phyloP scores from a whole-genome alignment of 2,888 invertebrate species.

The Drosophila niveifrons region DNA sequence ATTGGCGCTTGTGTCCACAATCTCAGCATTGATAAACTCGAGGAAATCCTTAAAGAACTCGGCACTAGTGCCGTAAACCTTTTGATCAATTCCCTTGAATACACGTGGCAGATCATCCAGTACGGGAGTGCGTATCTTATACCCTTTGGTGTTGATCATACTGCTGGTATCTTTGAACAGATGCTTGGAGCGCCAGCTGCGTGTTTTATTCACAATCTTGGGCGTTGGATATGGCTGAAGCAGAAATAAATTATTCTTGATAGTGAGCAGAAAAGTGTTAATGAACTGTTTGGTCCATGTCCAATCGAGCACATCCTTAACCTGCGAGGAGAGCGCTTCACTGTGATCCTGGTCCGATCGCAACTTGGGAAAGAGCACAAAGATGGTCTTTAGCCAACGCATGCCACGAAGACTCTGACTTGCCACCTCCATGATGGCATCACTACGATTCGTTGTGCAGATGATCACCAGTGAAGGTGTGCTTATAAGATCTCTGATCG shows the following conservation, averaged over 20 bases:
- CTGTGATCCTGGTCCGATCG: slow-evolving; percentile 25
- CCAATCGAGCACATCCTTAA: slow-evolving; percentile 62
- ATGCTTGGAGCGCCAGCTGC: slow-evolving; percentile 56
- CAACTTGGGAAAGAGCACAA: slow-evolving; percentile 66
- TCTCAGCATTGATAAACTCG: slow-evolving; percentile 70
- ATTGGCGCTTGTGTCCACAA: slow-evolving; percentile 55
- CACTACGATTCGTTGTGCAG: slow-evolving; percentile 66
- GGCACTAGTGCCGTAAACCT: slow-evolving; percentile 69
- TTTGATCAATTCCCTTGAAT: slow-evolving; percentile 58
- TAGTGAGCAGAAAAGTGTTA: slow-evolving; percentile 68
- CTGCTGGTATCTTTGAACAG: slow-evolving; percentile 48
- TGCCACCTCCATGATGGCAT: slow-evolving; percentile 78
- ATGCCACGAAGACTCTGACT: slow-evolving; percentile 56
- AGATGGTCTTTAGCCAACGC: slow-evolving; percentile 74
- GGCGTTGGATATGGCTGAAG: slow-evolving; percentile 70
- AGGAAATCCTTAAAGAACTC: slow-evolving; percentile 72
- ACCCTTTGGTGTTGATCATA: slow-evolving; percentile 67
- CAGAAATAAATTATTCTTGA: slow-evolving; percentile 62
- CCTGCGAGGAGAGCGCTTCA: slow-evolving; percentile 24
- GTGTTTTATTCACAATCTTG: slow-evolving; percentile 65
- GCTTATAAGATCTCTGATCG: slow-evolving; percentile 66
- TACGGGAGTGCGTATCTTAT: slow-evolving; percentile 66
- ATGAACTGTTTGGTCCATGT: slow-evolving; percentile 74
- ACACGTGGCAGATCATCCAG: slow-evolving; percentile 77
- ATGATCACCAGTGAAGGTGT: slow-evolving; percentile 71